A percentile compares a stretch with the other conserved stretches of the same genome.
Conservation (phyloP, 2,113 vertebrate species). For the Alouatta palliata region DNA sequence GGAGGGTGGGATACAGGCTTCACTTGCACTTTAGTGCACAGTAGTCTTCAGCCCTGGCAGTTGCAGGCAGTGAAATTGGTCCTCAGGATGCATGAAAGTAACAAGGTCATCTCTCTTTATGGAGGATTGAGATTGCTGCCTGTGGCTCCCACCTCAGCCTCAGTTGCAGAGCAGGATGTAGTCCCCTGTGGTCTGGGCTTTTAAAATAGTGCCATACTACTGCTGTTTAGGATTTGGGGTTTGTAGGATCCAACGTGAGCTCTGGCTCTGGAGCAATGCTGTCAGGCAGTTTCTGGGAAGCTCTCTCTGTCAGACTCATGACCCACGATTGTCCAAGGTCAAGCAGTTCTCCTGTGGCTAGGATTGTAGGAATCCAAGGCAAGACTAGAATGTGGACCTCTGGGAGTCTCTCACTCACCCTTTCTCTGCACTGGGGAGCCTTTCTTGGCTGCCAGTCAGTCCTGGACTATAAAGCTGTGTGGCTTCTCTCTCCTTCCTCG, state of each 20-base stretch:
- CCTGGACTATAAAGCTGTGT: not conserved
- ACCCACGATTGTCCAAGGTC: not conserved
- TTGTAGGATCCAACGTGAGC: not conserved
- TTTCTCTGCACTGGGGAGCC: not conserved
- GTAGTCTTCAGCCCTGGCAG: not conserved
- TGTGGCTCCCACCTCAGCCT: not conserved
- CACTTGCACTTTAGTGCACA: not conserved
- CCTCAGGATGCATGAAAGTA: not conserved
- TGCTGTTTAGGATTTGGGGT: not conserved
- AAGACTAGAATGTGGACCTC: not conserved
- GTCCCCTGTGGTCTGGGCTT: not conserved
- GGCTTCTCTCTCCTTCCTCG: not conserved
- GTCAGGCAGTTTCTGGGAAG: not conserved
- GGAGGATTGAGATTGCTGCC: not conserved
- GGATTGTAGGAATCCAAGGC: not conserved
- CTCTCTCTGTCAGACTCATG: not conserved
- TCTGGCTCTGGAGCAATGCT: not conserved
- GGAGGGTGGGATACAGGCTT: not conserved
- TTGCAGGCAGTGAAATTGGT: not conserved
- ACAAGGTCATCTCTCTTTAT: not conserved
- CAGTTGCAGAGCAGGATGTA: not conserved
- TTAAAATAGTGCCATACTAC: not conserved
- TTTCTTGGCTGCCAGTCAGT: not conserved
- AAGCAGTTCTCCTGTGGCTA: not conserved
- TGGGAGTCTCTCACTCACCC: not conserved